Conservation (phyloP, 2,113 vertebrate genomes). For the Rhinolophus sinicus region DNA sequence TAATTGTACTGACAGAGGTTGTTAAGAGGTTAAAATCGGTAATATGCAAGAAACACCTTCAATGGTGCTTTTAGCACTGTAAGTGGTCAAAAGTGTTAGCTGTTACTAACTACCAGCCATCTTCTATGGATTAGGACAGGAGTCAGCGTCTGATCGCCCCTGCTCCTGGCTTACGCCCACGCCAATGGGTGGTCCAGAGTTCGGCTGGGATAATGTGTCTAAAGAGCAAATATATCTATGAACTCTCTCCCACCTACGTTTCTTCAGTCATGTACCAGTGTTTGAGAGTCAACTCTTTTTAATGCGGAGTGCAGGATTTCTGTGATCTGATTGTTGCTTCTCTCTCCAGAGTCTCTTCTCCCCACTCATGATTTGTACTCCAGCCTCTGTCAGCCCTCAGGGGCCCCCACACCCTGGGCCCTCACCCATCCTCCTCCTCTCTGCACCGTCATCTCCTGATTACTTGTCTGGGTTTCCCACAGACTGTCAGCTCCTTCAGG, state of each 20-base stretch:
- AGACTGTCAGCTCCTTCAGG: neutral
- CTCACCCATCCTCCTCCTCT: too few species aligned
- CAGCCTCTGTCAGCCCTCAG: neutral
- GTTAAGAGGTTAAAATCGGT: neutral
- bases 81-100: neutral
- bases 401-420: neutral
- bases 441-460: fast-evolving
- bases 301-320: fast-evolving
- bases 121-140: neutral
- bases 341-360: neutral
- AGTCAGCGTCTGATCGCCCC: neutral
- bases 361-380: neutral
- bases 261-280: fast-evolving
- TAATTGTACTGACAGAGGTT: neutral
- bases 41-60: fast-evolving
- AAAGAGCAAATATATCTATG: neutral
- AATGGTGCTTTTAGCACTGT: too few species aligned
- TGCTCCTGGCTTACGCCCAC: too few species aligned
- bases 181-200: neutral
- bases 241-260: neutral
- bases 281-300: neutral
- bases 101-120: neutral
- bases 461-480: neutral
- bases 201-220: neutral
- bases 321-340: fast-evolving